Percentiles rank a stretch among this genome's conserved stretches.
These are phyloP conservation scores for Hydropotes inermis DNA, from an alignment of 2,113 vertebrate species.

Conservation along the genomic window DNA sequence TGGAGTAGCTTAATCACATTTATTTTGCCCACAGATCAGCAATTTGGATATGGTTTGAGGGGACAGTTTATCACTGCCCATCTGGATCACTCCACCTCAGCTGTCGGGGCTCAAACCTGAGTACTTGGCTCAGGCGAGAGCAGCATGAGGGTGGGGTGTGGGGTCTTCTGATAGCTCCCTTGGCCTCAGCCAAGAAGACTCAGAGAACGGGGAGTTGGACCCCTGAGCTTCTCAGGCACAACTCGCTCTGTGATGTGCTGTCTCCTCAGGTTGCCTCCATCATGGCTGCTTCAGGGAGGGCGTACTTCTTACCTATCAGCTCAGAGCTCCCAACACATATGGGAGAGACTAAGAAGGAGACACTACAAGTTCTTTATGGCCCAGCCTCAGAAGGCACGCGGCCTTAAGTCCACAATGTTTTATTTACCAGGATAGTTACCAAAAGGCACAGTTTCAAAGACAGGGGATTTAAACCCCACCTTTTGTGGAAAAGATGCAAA, in stretches of 20 bases:
- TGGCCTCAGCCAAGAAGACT: neutral
- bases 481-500: neutral
- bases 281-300: neutral
- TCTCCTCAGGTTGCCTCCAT: neutral
- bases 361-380: accelerated
- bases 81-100: too few relatives aligned
- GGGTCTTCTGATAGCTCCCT: neutral
- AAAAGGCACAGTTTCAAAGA: neutral
- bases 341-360: neutral
- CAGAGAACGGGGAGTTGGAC: neutral
- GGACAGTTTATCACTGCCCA: neutral
- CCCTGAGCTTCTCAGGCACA: neutral
- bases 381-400: neutral
- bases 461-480: neutral
- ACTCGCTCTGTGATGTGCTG: neutral
- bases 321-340: neutral
- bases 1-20: neutral
- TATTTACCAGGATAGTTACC: neutral
- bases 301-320: neutral
- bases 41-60: neutral
- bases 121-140: neutral
- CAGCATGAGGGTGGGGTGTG: accelerated
- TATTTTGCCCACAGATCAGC: neutral
- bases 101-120: neutral
- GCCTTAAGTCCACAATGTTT: neutral